Evolutionary conservation across 2,113 vertebrate species (phyloP).

Genomic region (Caretta caretta): DNA sequence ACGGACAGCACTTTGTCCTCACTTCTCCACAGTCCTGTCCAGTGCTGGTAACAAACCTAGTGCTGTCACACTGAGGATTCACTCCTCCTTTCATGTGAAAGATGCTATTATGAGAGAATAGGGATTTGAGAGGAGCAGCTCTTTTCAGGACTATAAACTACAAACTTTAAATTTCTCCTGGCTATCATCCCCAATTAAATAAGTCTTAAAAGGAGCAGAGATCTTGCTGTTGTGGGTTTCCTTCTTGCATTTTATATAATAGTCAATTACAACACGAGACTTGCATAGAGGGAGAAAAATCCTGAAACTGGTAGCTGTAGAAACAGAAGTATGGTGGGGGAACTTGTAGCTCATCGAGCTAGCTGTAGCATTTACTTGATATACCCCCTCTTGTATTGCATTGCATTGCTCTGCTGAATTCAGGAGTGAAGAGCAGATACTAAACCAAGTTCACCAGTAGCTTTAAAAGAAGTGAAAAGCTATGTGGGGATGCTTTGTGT

Average conservation of each 20-base stretch:
- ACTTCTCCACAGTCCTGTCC: not conserved
- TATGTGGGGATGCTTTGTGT: not conserved
- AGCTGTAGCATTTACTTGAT: not conserved
- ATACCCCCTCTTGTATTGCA: not conserved
- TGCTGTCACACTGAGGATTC: not conserved
- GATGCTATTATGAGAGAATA: not conserved
- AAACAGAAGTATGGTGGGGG: not conserved
- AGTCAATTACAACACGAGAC: too few relatives aligned
- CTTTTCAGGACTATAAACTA: not conserved
- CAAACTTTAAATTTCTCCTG: not conserved
- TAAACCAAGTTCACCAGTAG: not conserved
- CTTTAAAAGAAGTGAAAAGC: too few relatives aligned
- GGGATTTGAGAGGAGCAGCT: not conserved
- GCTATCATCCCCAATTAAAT: not conserved
- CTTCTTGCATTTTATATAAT: too few relatives aligned
- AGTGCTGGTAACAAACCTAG: not conserved
- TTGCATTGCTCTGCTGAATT: not conserved
- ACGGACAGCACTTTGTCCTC: not conserved
- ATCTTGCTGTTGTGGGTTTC: too few relatives aligned
- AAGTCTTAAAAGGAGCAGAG: too few relatives aligned
- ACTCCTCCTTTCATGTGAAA: not conserved
- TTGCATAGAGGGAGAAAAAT: not conserved
- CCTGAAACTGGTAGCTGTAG: not conserved
- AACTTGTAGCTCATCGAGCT: not conserved
- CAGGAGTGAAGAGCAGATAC: not conserved